phyloP scores from a whole-genome alignment of 2,113 vertebrate genomes.

The Lagopus leucura region DNA sequence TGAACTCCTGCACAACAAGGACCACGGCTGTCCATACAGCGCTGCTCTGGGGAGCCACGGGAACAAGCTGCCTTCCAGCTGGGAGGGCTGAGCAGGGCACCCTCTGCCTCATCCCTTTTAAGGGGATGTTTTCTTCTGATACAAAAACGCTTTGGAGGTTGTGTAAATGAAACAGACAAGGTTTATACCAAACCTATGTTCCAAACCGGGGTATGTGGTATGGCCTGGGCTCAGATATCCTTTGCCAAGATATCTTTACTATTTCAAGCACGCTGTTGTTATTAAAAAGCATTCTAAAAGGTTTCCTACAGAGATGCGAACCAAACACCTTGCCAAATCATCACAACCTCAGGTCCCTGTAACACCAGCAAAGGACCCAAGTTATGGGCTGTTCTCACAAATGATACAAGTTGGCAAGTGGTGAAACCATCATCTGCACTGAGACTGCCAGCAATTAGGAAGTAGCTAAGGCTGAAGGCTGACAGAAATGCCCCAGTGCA shows the following conservation, averaged over 20 bases:
- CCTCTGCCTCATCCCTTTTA: not conserved
- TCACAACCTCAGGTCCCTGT: not conserved
- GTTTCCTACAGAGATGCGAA: not conserved
- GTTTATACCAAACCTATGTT: not conserved
- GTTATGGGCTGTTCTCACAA: not conserved
- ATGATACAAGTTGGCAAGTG: not conserved
- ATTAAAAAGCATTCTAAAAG: not conserved
- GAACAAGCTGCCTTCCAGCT: not conserved
- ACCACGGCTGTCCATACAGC: not conserved
- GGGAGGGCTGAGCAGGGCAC: not conserved
- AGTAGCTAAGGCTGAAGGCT: not conserved
- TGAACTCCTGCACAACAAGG: not conserved
- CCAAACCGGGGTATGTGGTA: not conserved
- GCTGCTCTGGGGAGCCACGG: not conserved
- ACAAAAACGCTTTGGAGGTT: not conserved
- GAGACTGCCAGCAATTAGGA: not conserved
- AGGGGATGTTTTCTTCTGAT: not conserved
- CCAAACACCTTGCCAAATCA: not conserved
- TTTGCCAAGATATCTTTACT: not conserved
- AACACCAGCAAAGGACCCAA: rapidly evolving
- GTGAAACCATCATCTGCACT: not conserved
- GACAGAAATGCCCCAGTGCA: not conserved
- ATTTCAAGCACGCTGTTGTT: not conserved
- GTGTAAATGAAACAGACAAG: not conserved
- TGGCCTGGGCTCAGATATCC: not conserved